These are phyloP conservation scores for Sebastes taczanowskii DNA, from an alignment of 2,797 vertebrate species.

Conservation along the genomic window DNA sequence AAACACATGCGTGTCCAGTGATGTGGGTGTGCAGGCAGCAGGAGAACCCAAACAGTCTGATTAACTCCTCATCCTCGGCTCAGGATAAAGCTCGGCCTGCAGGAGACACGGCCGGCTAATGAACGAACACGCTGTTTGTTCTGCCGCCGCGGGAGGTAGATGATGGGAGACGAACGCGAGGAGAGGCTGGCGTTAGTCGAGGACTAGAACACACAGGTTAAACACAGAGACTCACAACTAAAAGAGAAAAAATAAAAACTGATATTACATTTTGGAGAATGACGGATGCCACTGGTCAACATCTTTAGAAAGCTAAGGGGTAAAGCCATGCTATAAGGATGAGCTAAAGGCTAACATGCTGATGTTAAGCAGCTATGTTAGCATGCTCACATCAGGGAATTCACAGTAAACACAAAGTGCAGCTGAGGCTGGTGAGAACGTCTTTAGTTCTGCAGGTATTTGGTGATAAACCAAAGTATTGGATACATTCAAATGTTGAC, in stretches of 20 bases:
- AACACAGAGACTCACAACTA: neutral
- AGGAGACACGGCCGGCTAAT: slow-evolving; percentile 13
- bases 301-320: no score
- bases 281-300: no score
- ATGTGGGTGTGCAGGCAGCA: neutral
- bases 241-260: neutral
- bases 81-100: slow-evolving; percentile 1
- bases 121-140: slow-evolving; percentile 23
- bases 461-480: no score
- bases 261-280: no score
- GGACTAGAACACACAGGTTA: neutral
- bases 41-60: slow-evolving; percentile 3
- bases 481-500: no score
- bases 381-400: no score
- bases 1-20: neutral
- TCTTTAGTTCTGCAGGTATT: no score
- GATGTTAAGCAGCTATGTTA: no score
- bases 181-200: neutral
- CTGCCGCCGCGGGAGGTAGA: slow-evolving; percentile 11
- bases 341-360: no score
- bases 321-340: no score
- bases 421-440: no score
- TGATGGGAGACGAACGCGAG: slow-evolving; percentile 3
- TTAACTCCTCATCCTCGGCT: slow-evolving; percentile 7
- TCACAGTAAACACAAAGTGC: no score